These are phyloP conservation scores for Neosilurus mollespiculum DNA, from an alignment of 2,797 vertebrate genomes.

Conservation along the genomic window DNA sequence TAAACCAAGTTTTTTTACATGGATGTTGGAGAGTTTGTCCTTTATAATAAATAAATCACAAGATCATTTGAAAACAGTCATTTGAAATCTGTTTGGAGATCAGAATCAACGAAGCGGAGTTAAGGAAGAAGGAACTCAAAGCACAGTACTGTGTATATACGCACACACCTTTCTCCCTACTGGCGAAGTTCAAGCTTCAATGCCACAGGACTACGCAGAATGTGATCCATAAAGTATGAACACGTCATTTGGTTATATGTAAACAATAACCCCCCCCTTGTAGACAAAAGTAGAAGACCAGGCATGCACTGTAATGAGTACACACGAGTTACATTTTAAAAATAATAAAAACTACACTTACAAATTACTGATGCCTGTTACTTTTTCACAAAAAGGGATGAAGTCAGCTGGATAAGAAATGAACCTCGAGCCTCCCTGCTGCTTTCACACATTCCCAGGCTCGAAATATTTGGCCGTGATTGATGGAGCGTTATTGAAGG, in stretches of 20 bases:
- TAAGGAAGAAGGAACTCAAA: no score
- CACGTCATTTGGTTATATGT: not conserved
- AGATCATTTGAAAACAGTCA: no score
- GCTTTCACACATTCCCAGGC: no score
- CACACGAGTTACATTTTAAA: not conserved
- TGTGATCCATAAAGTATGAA: no score
- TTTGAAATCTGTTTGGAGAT: no score
- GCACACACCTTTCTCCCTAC: not conserved
- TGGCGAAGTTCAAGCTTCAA: not conserved
- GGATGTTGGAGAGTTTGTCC: no score
- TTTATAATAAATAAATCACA: no score
- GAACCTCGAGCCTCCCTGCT: not conserved
- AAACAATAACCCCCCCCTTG: not conserved
- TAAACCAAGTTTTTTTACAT: no score
- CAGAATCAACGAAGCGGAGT: no score
- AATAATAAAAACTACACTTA: not conserved
- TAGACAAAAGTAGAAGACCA: not conserved
- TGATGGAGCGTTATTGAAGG: not conserved
- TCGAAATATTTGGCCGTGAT: not conserved
- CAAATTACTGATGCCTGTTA: not conserved
- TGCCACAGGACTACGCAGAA: not conserved
- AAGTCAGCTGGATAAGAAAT: not conserved
- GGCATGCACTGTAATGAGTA: no score
- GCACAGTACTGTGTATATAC: not conserved
- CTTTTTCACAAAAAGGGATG: slow-evolving; percentile 33